Base-by-base conservation (phyloP, 2,113 vertebrate species). In the Amblyopsis rosae region DNA sequence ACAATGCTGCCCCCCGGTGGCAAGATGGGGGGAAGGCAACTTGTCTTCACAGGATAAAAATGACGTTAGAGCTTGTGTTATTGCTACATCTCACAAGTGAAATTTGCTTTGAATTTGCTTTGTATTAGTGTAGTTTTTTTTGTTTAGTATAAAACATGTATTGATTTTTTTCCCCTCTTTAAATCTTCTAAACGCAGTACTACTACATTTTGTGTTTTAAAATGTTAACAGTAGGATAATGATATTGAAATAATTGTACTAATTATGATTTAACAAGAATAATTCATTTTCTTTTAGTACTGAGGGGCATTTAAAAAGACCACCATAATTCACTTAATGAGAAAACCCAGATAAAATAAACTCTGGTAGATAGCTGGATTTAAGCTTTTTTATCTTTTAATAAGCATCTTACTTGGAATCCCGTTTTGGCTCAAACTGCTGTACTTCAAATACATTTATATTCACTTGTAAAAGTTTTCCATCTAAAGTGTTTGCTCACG, bases 1-100 rank as follows among this genome's bases (percentile, higher is more conserved):
- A 56, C 86, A 90, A 92, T 86, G 92, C 64, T 89, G 17, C 86
- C 81, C 89, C 91, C 92, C 81, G 78, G 85, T 91, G 92, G 87
- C 32, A 12, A 6, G n/a, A 13, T 13, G 3, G 1, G 15, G 55
- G 59, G 73, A 75, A 41, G 58, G 0, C 16, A 72, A 49, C 12
- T 8, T 26, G 13, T 16, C 11, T 56, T 56, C 62, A 62, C 11
- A 58, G 9, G 11, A 35, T 26, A 7, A 9, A 60, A 49, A 49
- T 57, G 10, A 0, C 7, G 46, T 17, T 62, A 16, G 16, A 12
- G 8, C 50, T 10, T 48, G 16, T 11, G 33, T 62, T 62, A 47
- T 62, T 16, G n/a, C 41, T 47, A 16, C 45, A 47, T 10, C 13
- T 50, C 13, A 50, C 49, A 54, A 3, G 12, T 4, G 51, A 7